These are phyloP conservation scores for Poecilia picta DNA, from an alignment of 2,797 vertebrate genomes.

Conservation along the genomic window DNA sequence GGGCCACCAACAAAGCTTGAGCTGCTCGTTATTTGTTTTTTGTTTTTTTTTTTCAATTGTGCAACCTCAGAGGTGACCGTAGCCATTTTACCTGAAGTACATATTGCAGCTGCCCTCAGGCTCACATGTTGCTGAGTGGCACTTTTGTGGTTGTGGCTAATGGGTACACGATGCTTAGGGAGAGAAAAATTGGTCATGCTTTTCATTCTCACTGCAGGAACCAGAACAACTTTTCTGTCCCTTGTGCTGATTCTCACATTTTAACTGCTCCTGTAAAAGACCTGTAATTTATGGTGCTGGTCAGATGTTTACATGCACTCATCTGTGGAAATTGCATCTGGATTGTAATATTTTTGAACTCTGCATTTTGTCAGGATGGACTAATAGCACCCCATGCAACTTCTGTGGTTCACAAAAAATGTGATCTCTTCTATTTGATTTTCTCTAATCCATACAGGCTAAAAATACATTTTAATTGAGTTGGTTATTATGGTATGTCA, in stretches of 20 bases:
- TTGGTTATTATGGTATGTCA: neutral
- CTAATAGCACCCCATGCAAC: neutral
- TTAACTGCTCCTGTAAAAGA: conserved; percentile 33
- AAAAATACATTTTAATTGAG: neutral
- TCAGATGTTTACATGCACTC: neutral
- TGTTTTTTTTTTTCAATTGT: conserved; percentile 42
- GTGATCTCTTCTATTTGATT: neutral
- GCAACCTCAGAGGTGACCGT: conserved; percentile 49
- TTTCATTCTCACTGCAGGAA: conserved; percentile 36
- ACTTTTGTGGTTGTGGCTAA: conserved; percentile 68
- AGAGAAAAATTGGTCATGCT: conserved; percentile 43
- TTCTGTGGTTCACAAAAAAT: neutral
- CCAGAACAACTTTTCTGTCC: conserved; percentile 47
- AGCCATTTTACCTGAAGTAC: conserved; percentile 50
- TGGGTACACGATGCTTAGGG: conserved; percentile 34
- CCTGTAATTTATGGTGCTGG: neutral
- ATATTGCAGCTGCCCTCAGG: conserved; percentile 55
- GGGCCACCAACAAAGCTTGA: conserved; percentile 50
- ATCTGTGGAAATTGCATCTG: neutral
- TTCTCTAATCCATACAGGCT: neutral
- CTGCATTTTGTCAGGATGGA: neutral
- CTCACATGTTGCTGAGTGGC: conserved; percentile 65
- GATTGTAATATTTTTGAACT: neutral
- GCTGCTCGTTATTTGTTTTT: conserved; percentile 12
- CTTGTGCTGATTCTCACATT: conserved; percentile 37